Base-by-base conservation (phyloP, 2,113 vertebrate genomes). In the Nanorana parkeri region DNA sequence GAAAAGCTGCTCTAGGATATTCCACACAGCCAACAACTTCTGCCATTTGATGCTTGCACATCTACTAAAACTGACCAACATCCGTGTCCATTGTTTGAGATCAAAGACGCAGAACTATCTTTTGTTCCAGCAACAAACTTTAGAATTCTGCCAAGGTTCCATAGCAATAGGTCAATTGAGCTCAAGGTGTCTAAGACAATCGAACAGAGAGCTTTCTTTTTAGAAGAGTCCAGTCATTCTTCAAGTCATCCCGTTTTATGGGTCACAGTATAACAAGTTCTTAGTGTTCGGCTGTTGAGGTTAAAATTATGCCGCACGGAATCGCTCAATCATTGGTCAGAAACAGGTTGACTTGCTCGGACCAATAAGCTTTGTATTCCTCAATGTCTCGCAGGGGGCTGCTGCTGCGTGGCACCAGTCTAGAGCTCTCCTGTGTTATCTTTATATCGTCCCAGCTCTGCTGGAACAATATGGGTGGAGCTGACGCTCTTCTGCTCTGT, bases 391-490 rank as follows among this genome's bases (percentile, higher is more conserved):
- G 69, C 7, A 68, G 23, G 6, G 51, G 72, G 61, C 72, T 83
- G 4, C 60, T 56, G 52, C 28, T 47, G 21, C 51, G 77, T 15
- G 78, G 72, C 24, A 17, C 63, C 52, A 15, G 1, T 26, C 17
- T 6, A 6, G 17, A 15, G 3, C 10, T 13, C 17, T 3, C 17
- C 5, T 15, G 20, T 0, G 21, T 47, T 3, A 74, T 74, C 29
- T 23, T 36, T 41, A 75, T 2, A 36, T 41, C 15, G 4, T 26
- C 41, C 41, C 51, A 26, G 26, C 8, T 68, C 11, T 60, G 28
- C 4, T 83, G 80, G 3, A 60, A 24, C n/a, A 81, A 28, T 17
- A 67, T 20, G 1, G 71, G 17, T 10, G 71, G 80, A 23, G 80
- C 61, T 0, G 80, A 83, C 1, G 54, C 72, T 60, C 72, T 75